Evolutionary conservation across 2,113 vertebrate genomes (phyloP), one percentile per base, ranked within the genome.

Genomic region (Salvelinus namaycush): DNA sequence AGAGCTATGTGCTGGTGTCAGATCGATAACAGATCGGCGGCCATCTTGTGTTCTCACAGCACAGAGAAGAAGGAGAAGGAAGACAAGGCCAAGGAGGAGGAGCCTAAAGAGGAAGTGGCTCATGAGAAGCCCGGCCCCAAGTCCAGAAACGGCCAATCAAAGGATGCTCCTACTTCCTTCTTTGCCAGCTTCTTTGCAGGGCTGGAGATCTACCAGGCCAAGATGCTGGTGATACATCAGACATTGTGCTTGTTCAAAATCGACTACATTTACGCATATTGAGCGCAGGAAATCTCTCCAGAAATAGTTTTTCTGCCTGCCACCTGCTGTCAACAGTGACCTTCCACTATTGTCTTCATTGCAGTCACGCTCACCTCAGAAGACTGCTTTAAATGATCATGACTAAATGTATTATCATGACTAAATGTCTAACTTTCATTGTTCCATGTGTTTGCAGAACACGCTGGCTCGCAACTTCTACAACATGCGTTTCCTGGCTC

Each of bases 381-480:
- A 44, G 2, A 12, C 39, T 3, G 39, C 9, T 11, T 34, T 34
- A 34, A 34, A 34, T 34, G 34, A 34, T 34, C 0, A 18, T 54
- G 51, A 54, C 12, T 34, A 1, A 34, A 16, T 20, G 18, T 26
- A 68, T 5, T 14, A 31, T 70, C 39, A 22, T 48, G 39, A 54
- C 12, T 26, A 16, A 69, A 34, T n/a, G 34, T 69, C 48, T 68
- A 9, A 2, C 48, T 48, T 16, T 54, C 13, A 73, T 76, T 70
- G 24, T 60, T 8, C 14, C 9, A 69, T 39, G 59, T 78, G 18
- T 72, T 75, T 92, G n/a, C 93, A 99, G 98, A 96, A 99, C 84
- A 97, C 93, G 80, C 90, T 99, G 92, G 96, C 97, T 88, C 96
- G 97, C 80, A 99, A 99, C 93, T 99, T 99, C 94, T 99, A 99